Percentiles rank a stretch among this genome's conserved stretches.
These are phyloP conservation scores for Hirudo medicinalis DNA, from an alignment of 1,140 invertebrate genomes.

Conservation along the genomic window DNA sequence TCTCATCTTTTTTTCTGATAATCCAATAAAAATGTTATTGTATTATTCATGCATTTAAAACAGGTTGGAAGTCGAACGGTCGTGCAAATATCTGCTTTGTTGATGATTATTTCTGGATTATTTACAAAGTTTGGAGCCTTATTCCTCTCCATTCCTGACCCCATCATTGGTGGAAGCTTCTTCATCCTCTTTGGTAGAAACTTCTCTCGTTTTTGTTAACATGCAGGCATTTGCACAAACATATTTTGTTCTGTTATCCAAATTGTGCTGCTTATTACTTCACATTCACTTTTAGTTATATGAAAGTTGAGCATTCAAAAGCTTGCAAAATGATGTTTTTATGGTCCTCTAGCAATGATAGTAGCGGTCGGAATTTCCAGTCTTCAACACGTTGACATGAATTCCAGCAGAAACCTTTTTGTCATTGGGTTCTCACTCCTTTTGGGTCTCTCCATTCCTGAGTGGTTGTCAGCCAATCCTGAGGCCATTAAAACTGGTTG, in stretches of 20 bases:
- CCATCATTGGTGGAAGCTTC: constrained; percentile 73
- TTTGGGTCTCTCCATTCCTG: constrained; percentile 56
- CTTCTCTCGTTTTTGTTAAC: constrained; percentile 42
- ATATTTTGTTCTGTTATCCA: no score
- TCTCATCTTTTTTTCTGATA: no score
- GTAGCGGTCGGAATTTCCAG: constrained; percentile 50
- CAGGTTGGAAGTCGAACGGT: constrained; percentile 23
- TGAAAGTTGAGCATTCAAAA: not conserved
- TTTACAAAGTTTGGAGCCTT: constrained; percentile 49
- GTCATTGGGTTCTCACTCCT: constrained; percentile 72
- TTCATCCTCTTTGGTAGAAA: constrained; percentile 66
- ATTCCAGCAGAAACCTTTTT: constrained; percentile 65
- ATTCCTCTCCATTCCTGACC: constrained; percentile 75
- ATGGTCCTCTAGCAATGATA: constrained; percentile 26
- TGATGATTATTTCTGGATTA: constrained; percentile 21
- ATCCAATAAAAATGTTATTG: no score
- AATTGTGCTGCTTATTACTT: constrained; percentile 40
- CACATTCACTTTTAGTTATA: not conserved
- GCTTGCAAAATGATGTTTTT: constrained; percentile 5
- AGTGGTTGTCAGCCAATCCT: constrained; percentile 15
- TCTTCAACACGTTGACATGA: constrained; percentile 65
- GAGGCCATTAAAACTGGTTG: constrained; percentile 16
- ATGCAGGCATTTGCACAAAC: no score
- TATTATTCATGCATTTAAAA: no score
- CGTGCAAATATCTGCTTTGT: constrained; percentile 17